Base-by-base conservation (phyloP, 2,888 invertebrate species). In the Crossocerus cetratus region DNA sequence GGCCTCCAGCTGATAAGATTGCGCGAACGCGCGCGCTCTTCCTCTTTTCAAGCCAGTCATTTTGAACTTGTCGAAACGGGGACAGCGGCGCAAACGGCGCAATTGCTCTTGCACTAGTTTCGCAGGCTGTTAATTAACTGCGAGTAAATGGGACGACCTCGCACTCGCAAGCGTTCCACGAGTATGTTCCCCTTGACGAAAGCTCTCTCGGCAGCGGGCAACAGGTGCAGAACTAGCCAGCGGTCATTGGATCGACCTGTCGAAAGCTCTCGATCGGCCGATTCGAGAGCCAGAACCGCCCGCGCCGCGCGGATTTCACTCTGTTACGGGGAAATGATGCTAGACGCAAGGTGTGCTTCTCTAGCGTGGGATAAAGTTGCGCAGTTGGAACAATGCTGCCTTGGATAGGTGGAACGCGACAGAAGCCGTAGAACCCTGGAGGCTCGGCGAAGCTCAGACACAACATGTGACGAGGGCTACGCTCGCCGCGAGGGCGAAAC, bases 401-500 rank as follows among this genome's bases (percentile, higher is more conserved):
- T 23, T 43, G 14, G 20, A 66, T 64, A 62, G 57, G 58, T 71
- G 56, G 70, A 75, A 74, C 73, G 69, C 70, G 80, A 83, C 74
- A 76, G 86, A 86, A 86, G 81, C 86, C 84, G 72, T 86, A 86
- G 83, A 75, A 83, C 72, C 76, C 69, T 80, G 55, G 72, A 72
- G 72, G 74, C 78, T 82, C 79, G 74, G 77, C 76, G 77, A 84
- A 85, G 86, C 83, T 79, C 78, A 65, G 70, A 80, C 78, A 67
- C 65, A 67, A 71, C 70, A 76, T 60, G 72, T 42, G 61, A 32
- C 58, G 73, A 64, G 72, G 75, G 72, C 66, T 83, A 74, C 81
- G 59, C 78, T 77, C 65, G 45, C 53, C 71, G 54, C 2, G 1
- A 32, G 5, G 11, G 5, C 32, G 32, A 32, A 11, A 32, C 5